Conservation (phyloP, 2,888 invertebrate species). For the Drosophila phalerata region DNA sequence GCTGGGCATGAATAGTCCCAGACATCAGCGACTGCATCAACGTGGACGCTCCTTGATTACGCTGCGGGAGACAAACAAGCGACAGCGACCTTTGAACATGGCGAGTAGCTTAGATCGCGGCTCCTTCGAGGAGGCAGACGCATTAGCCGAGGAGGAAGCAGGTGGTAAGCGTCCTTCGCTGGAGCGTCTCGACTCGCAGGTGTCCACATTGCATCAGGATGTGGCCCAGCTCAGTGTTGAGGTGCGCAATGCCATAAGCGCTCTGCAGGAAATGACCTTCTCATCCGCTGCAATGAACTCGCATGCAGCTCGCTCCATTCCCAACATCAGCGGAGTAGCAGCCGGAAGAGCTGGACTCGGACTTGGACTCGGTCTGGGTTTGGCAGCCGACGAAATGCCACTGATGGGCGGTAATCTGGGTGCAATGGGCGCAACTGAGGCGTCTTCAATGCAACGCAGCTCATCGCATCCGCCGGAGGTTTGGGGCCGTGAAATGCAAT, state of each 20-base stretch:
- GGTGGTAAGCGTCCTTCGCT: constrained; percentile 85
- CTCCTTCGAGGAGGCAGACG: constrained; percentile 72
- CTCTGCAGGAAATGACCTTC: constrained; percentile 91
- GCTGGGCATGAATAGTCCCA: constrained; percentile 79
- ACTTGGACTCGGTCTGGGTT: constrained; percentile 46
- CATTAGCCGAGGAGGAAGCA: constrained; percentile 47
- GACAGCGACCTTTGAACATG: constrained; percentile 88
- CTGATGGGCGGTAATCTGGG: constrained; percentile 38
- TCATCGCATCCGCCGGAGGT: constrained; percentile 95
- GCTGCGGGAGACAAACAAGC: constrained; percentile 89
- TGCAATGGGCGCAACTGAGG: constrained; percentile 51
- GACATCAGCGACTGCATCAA: constrained; percentile 84
- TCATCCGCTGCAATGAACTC: constrained; percentile 88
- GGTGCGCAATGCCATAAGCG: constrained; percentile 94
- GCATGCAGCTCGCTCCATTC: constrained; percentile 92
- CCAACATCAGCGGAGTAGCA: constrained; percentile 88
- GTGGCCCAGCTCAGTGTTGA: constrained; percentile 94
- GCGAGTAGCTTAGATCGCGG: constrained; percentile 86
- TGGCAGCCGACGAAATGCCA: constrained; percentile 72
- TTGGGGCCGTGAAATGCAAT: constrained; percentile 89
- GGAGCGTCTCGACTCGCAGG: constrained; percentile 93
- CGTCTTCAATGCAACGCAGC: constrained; percentile 88
- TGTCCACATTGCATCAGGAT: constrained; percentile 93
- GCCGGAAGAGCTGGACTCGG: constrained; percentile 44
- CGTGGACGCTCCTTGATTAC: constrained; percentile 86